These are phyloP conservation scores for Papilio aristodemus DNA, from an alignment of 1,140 invertebrate genomes.

Conservation along the genomic window DNA sequence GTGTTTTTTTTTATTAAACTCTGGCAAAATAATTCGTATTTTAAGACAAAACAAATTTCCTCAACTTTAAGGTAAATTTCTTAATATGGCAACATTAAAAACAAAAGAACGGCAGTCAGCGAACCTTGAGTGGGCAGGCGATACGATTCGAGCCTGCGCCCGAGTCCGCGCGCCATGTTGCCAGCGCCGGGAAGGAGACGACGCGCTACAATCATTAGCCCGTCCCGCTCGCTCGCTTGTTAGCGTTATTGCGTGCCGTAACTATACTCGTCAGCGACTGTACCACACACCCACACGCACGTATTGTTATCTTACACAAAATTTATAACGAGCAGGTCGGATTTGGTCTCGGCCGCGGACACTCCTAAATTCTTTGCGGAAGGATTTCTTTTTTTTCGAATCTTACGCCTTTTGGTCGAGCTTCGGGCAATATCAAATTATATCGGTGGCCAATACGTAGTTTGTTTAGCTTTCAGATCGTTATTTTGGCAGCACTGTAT, in stretches of 20 bases:
- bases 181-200: conserved; percentile 61
- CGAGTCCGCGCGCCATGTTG: conserved; percentile 79
- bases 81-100: conserved; percentile 74
- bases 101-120: conserved; percentile 82
- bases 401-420: conserved; percentile 52
- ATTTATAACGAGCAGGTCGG: conserved; percentile 78
- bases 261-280: conserved; percentile 78
- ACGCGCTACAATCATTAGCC: conserved; percentile 53
- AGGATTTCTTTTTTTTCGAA: conserved; percentile 69
- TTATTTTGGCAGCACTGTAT: conserved; percentile 61
- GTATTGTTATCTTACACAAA: conserved; percentile 79
- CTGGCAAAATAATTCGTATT: too few species aligned
- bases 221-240: conserved; percentile 71
- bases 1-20: too few species aligned
- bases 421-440: conserved; percentile 70
- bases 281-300: conserved; percentile 76
- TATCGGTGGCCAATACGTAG: conserved; percentile 62
- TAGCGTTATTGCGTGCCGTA: conserved; percentile 80
- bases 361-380: conserved; percentile 79
- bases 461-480: conserved; percentile 55
- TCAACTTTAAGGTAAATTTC: conserved; percentile 39
- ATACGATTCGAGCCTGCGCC: conserved; percentile 80
- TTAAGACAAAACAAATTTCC: conserved; percentile 28
- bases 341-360: conserved; percentile 72
- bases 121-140: conserved; percentile 82